Base-by-base conservation (phyloP, 2,888 invertebrate genomes). In the Ectemnius lituratus region DNA sequence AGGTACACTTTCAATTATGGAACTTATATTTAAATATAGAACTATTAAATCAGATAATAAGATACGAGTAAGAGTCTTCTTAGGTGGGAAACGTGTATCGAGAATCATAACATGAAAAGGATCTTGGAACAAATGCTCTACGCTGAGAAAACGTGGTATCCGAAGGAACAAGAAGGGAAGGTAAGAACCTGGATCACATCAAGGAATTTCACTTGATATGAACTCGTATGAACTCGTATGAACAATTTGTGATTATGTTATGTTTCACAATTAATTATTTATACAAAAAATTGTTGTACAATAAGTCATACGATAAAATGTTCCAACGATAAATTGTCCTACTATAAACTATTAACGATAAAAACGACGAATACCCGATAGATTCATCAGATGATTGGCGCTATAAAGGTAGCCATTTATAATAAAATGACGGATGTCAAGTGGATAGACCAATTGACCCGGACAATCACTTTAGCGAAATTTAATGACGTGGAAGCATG, bases 61-160 rank as follows among this genome's bases (percentile, higher is more conserved):
- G 49, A 52, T 52, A 52, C 16, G 11, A 18, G 6, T 52, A 52
- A 5, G 11, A 18, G 6, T 45, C 18, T 6, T 37, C 16, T 18
- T 16, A 61, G 61, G n/a, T 61, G 46, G 46, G 16, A 18, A 45
- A 45, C 16, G 45, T 61, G 61, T 18, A 45, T 61, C 4, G 8
- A 13, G 11, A 16, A 37, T n/a, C 16, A 16, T n/a, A 16, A 37
- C 13, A 61, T 61, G 61, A 16, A 61, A 13, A 0, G 1, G 4
- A 18, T 16, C 6, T 16, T 61, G 20, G 61, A 16, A 16, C 45
- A 0, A 46, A 45, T 61, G 20, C 18, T 46, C n/a, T 45, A 14
- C 4, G 2, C 2, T 23, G 3, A 47, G 1, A 16, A 14, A 37
- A 18, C 3, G 6, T 37, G 11, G 28, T 61, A 46, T 20, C 46